phyloP scores from a whole-genome alignment of 2,888 invertebrate species.

The Drosophila mayaguana region DNA sequence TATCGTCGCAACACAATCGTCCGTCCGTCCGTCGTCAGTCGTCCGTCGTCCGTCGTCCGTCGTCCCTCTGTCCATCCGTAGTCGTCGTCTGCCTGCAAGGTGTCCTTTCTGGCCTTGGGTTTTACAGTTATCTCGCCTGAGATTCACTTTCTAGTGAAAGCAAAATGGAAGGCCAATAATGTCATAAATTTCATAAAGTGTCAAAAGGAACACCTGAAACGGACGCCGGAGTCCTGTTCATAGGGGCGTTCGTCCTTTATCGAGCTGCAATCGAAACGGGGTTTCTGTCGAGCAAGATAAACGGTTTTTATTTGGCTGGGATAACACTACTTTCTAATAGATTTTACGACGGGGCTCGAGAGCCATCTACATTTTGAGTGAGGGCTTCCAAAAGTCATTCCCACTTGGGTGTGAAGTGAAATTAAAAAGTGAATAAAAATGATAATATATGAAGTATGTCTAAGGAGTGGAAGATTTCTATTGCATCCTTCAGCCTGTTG shows the following conservation, averaged over 20 bases:
- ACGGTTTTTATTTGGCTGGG: slow-evolving; percentile 13
- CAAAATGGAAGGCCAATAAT: slow-evolving; percentile 60
- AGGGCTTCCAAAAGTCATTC: background rate
- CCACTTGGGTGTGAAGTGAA: background rate
- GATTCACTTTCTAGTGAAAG: slow-evolving; percentile 69
- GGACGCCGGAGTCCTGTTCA: slow-evolving; percentile 25
- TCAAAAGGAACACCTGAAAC: slow-evolving; percentile 75
- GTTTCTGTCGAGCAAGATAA: slow-evolving; percentile 22
- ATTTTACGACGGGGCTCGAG: background rate
- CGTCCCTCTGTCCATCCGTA: background rate
- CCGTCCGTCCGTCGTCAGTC: slow-evolving; percentile 8
- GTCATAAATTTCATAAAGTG: slow-evolving; percentile 84
- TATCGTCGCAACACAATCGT: slow-evolving; percentile 57
- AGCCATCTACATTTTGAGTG: background rate
- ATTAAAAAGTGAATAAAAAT: background rate
- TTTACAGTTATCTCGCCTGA: slow-evolving; percentile 62
- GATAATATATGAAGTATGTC: background rate
- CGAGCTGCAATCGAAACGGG: slow-evolving; percentile 36
- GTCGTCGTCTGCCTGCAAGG: slow-evolving; percentile 26
- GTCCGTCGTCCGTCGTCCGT: background rate
- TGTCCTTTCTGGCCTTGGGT: slow-evolving; percentile 52
- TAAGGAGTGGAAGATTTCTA: too few species aligned
- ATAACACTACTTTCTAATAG: slow-evolving; percentile 10
- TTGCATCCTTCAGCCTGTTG: background rate
- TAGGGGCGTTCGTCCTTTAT: slow-evolving; percentile 45